Evolutionary conservation across 2,888 invertebrate species (phyloP).

Genomic region (Atherix ibis): DNA sequence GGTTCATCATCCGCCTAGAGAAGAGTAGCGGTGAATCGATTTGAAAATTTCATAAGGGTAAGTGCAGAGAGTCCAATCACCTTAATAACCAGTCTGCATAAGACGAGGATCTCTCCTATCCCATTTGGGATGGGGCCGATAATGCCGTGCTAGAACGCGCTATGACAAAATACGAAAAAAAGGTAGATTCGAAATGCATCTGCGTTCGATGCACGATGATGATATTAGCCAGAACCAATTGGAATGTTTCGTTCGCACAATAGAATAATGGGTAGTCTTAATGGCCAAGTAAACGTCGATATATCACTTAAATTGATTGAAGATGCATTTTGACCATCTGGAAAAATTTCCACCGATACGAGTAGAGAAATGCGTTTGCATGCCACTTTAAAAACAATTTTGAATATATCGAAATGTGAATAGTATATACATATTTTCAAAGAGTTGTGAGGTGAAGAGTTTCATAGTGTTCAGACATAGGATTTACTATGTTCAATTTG

Average conservation of each 20-base stretch:
- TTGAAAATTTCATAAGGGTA: not conserved
- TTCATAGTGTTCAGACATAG: no score
- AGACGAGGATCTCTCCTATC: not conserved
- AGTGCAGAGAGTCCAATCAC: not conserved
- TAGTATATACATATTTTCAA: no score
- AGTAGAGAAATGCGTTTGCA: no score
- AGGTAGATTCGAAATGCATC: constrained; percentile 1
- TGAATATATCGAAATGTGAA: no score
- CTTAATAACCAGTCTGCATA: constrained; percentile 2
- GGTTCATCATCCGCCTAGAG: not conserved
- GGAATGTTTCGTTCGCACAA: constrained; percentile 4
- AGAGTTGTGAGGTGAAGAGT: no score
- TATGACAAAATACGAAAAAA: no score
- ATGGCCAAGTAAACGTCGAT: constrained; percentile 12
- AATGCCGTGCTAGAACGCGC: no score
- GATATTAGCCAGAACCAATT: constrained; percentile 11
- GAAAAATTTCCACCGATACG: constrained; percentile 4
- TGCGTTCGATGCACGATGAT: constrained; percentile 1
- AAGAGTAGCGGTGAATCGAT: no score
- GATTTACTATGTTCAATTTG: no score
- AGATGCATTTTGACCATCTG: constrained; percentile 8
- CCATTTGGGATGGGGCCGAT: no score
- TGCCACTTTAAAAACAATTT: no score
- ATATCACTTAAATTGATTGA: constrained; percentile 11
- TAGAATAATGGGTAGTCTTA: constrained; percentile 6